Percentiles rank a stretch among this genome's conserved stretches.
Conservation (phyloP, 2,113 vertebrate species). For the Centropus bengalensis region DNA sequence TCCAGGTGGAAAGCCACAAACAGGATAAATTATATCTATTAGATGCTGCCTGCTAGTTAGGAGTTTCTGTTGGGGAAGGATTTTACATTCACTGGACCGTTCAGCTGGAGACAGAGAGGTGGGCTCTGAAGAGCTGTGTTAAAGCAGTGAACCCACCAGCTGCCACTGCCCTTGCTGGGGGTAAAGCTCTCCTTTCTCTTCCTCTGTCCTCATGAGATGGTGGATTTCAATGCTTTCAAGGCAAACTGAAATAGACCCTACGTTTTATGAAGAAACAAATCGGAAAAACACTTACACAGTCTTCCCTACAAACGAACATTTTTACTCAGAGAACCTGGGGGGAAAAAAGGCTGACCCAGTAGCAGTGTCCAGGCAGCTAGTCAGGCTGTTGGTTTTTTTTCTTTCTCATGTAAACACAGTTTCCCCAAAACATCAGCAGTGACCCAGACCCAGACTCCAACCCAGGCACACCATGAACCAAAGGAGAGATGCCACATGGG, state of each 20-base stretch:
- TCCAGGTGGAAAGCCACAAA: neutral
- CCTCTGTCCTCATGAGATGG: neutral
- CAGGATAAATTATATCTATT: neutral
- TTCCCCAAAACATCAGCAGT: accelerated
- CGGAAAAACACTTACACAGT: neutral
- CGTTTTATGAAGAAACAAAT: neutral
- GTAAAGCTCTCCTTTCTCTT: neutral
- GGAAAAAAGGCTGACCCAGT: neutral
- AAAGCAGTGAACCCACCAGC: neutral
- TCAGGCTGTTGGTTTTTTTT: neutral
- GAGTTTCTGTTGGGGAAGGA: neutral
- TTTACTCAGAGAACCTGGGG: neutral
- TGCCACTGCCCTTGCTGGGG: accelerated
- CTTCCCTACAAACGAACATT: neutral
- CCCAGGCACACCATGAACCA: accelerated
- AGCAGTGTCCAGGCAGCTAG: neutral
- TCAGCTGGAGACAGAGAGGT: neutral
- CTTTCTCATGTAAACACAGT: neutral
- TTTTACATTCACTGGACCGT: neutral
- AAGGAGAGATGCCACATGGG: neutral
- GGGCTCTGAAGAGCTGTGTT: neutral
- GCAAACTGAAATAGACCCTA: neutral
- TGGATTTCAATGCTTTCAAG: neutral
- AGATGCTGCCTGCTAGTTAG: neutral
- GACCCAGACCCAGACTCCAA: neutral